A percentile compares a stretch with the other conserved stretches of the same genome.
Evolutionary conservation across 2,113 vertebrate genomes (phyloP).

Genomic region (Tympanuchus pallidicinctus): DNA sequence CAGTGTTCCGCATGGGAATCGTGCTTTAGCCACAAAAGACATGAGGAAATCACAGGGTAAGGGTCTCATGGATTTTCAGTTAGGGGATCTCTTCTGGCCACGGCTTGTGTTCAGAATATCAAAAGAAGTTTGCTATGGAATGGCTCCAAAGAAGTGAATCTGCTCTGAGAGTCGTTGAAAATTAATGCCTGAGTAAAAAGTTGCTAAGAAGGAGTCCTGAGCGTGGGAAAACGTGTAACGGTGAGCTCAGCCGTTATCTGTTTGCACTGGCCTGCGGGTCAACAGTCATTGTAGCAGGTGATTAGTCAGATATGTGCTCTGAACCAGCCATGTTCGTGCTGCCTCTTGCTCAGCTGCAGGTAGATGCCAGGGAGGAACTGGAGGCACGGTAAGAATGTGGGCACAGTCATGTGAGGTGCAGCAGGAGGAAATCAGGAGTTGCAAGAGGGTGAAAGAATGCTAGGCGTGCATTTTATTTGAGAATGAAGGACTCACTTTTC

Average conservation of each 20-base stretch:
- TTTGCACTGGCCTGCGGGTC: not conserved
- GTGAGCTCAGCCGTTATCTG: not conserved
- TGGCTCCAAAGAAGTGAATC: not conserved
- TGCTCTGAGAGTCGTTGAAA: not conserved
- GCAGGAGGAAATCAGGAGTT: not conserved
- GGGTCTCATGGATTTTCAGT: not conserved
- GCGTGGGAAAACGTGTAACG: not conserved
- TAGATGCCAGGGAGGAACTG: not conserved
- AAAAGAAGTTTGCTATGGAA: not conserved
- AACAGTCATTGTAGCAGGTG: not conserved
- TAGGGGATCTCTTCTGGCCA: not conserved
- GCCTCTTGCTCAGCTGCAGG: not conserved
- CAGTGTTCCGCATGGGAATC: constrained; percentile 98
- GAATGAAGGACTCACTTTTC: not conserved
- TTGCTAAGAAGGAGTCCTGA: not conserved
- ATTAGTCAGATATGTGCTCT: not conserved
- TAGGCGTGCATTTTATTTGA: not conserved
- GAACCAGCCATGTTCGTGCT: not conserved
- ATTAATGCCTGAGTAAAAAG: not conserved
- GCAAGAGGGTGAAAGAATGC: not conserved
- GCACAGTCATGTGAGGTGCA: not conserved
- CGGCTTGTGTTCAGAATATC: not conserved
- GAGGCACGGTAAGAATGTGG: not conserved
- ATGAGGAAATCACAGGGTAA: constrained; percentile 99
- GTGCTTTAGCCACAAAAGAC: constrained; percentile 99